Evolutionary conservation across 1,140 invertebrate species (phyloP), one percentile per base, ranked within the genome.

Genomic region (Drosophila bocki): DNA sequence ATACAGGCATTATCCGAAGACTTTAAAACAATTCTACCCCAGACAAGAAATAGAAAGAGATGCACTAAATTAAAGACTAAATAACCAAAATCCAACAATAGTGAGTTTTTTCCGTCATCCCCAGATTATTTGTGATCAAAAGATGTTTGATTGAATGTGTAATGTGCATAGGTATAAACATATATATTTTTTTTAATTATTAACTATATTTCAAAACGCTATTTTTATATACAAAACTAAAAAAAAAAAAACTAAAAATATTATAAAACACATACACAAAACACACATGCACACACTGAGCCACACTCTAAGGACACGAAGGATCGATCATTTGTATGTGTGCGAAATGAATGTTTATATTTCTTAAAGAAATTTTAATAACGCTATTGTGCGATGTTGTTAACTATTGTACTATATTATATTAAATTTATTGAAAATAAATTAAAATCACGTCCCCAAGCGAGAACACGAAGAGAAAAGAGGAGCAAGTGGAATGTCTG

Each of bases 291-390:
- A 75, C 68, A 72, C 58, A 63, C 57, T 41, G 45, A 76, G 67
- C 50, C 67, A 67, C 76, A 70, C 50, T 35, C 48, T 29, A 15
- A 26, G 48, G n/a, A 68, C 48, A 74, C 72, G 50, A 53, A 54
- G 33, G 51, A 56, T 56, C 53, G 78, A 79, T 90, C 70, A 82
- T 81, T 86, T 78, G 86, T 82, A 88, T 90, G 80, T 88, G 84
- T 80, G 82, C 82, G 87, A 70, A 72, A 87, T 87, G 69, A 82
- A 91, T 86, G 87, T 91, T 90, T 91, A 91, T 92, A 92, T 92
- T 92, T 92, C 91, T 92, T 92, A 92, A 92, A 92, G 91, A 92
- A 92, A 92, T 92, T 92, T 91, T 88, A 92, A 92, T 92, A 92
- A 85, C 91, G 91, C 86, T 91, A 92, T 91, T 92, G 69, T 88